Percentiles rank a stretch among this genome's conserved stretches.
These are phyloP conservation scores for Rotaria macrura DNA, from an alignment of 2,888 invertebrate species.

Conservation along the genomic window DNA sequence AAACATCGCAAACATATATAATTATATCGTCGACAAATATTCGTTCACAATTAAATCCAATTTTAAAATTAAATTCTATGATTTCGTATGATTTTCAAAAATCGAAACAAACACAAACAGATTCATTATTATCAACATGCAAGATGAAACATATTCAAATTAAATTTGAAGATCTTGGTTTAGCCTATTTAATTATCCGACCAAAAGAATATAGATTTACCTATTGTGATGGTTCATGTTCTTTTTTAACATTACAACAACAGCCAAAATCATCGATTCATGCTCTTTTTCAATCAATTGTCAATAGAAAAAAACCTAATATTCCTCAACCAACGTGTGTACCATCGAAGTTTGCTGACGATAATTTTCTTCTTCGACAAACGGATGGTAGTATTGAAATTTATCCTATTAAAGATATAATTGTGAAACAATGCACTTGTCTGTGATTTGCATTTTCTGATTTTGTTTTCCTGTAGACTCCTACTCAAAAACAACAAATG, in stretches of 20 bases:
- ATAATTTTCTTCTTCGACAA: not conserved
- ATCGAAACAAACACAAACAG: not conserved
- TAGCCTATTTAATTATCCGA: conserved; percentile 15
- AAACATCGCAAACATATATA: not conserved
- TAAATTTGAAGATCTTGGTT: conserved; percentile 4
- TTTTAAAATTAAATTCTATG: not conserved
- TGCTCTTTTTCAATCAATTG: not conserved
- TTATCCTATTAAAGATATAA: not conserved
- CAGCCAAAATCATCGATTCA: not conserved
- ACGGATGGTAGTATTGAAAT: not conserved
- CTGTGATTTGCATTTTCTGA: not conserved
- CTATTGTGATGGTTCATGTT: conserved; percentile 20
- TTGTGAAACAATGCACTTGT: conserved; percentile 12
- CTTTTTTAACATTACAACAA: not conserved
- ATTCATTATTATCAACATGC: not conserved
- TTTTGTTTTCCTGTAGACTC: not conserved
- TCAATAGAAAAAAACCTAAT: not conserved
- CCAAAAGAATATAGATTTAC: conserved; percentile 13
- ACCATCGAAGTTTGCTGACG: conserved; percentile 1
- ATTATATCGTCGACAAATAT: not conserved
- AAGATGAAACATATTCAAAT: not conserved
- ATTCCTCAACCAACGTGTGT: not conserved
- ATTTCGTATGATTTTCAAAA: not conserved
- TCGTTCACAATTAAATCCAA: not conserved
- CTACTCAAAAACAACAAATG: not conserved